Conservation (phyloP, 2,113 vertebrate species). For the Neogale vison region DNA sequence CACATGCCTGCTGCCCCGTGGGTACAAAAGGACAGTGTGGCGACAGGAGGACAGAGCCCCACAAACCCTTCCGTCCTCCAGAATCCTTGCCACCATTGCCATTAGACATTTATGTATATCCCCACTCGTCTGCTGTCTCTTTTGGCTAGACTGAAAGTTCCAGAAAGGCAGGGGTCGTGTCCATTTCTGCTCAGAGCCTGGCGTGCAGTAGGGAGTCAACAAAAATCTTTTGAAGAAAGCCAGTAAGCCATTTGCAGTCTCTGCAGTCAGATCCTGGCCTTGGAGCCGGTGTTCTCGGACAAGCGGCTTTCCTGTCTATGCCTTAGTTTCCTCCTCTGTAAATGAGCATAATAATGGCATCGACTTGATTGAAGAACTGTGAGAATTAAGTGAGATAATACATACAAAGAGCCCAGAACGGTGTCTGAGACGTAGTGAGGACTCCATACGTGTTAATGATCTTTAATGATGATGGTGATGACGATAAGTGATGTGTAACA, state of each 20-base stretch:
- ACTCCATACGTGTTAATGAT: background rate
- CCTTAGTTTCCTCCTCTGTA: background rate
- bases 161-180: background rate
- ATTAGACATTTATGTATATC: background rate
- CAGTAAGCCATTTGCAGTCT: background rate
- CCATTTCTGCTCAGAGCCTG: background rate
- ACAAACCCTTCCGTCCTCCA: background rate
- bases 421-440: background rate
- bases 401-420: background rate
- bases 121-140: background rate
- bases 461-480: background rate
- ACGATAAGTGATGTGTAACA: background rate
- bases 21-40: background rate
- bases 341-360: background rate
- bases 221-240: background rate
- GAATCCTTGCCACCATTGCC: background rate
- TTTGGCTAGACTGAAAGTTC: background rate
- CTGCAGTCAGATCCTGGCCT: background rate
- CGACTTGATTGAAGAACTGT: background rate
- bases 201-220: background rate
- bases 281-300: background rate
- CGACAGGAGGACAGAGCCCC: background rate
- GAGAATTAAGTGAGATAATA: background rate
- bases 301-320: background rate
- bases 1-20: background rate